Conservation (phyloP, 1,140 invertebrate species). For the Eupeodes corollae region DNA sequence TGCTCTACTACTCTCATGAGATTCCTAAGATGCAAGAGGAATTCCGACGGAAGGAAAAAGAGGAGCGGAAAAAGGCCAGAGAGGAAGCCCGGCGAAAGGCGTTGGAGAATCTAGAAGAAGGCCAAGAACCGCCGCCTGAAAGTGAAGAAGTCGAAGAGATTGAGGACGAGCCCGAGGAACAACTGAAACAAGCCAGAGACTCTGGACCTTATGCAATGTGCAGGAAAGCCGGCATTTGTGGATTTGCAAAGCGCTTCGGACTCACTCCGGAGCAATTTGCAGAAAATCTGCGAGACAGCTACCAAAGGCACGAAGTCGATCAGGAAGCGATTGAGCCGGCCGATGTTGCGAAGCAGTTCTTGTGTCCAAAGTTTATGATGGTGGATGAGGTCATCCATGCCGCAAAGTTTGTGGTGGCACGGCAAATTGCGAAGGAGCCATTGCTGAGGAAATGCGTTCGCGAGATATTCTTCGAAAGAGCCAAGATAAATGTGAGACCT, state of each 20-base stretch:
- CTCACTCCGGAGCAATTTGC: conserved; percentile 92
- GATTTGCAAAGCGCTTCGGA: conserved; percentile 84
- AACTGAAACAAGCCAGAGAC: conserved; percentile 70
- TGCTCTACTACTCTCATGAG: conserved; percentile 82
- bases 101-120: conserved; percentile 6
- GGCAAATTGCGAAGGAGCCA: conserved; percentile 86
- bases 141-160: conserved; percentile 51
- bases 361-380: conserved; percentile 41
- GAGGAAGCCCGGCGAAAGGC: conserved; percentile 38
- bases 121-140: conserved; percentile 31
- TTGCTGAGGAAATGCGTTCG: conserved; percentile 74
- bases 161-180: conserved; percentile 45
- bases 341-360: conserved; percentile 68
- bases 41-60: conserved; percentile 49
- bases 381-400: conserved; percentile 76
- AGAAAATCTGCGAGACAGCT: conserved; percentile 93
- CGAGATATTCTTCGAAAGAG: conserved; percentile 83
- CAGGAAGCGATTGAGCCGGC: conserved; percentile 72
- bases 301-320: conserved; percentile 93
- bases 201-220: conserved; percentile 82
- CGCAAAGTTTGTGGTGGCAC: conserved; percentile 86
- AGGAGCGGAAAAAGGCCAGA: conserved; percentile 47
- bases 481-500: conserved; percentile 68
- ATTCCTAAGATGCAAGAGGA: conserved; percentile 75
- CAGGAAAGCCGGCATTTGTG: conserved; percentile 70